These are phyloP conservation scores for Drosophila austrosaltans DNA, from an alignment of 2,888 invertebrate genomes.

Conservation along the genomic window DNA sequence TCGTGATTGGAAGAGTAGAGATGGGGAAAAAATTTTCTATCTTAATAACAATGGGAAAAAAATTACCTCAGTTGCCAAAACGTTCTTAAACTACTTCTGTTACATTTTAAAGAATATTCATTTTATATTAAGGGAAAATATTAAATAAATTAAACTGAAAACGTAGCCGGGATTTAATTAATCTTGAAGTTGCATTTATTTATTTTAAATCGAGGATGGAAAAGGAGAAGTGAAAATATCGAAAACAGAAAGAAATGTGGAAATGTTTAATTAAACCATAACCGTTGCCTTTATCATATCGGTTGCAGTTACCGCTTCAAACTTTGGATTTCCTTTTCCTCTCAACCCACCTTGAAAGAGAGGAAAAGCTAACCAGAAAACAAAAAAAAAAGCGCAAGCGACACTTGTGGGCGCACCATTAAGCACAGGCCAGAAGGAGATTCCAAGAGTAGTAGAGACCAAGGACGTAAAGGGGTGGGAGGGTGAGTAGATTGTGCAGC, in stretches of 20 bases:
- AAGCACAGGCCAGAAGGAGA: conserved; percentile 25
- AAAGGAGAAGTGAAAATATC: no score
- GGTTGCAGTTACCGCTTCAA: background rate
- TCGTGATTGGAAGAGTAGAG: background rate
- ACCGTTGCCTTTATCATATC: background rate
- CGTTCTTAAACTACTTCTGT: no score
- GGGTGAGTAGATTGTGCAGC: conserved; percentile 18
- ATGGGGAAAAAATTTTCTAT: no score
- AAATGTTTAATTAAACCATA: background rate
- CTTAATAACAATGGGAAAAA: no score
- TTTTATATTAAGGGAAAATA: no score
- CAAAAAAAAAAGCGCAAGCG: conserved; percentile 51
- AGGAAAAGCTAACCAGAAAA: conserved; percentile 40
- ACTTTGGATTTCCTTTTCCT: background rate
- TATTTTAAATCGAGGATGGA: no score
- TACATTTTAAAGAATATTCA: no score
- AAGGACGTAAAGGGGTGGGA: background rate
- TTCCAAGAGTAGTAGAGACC: background rate
- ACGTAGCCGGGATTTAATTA: no score
- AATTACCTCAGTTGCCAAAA: no score
- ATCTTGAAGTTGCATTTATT: no score
- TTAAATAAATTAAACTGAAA: no score
- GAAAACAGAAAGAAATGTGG: no score
- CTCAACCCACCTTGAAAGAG: conserved; percentile 5
- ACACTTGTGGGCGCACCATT: conserved; percentile 71